phyloP scores from a whole-genome alignment of 64 coral and sea anemone genomes.

The Stichodactyla mertensii region DNA sequence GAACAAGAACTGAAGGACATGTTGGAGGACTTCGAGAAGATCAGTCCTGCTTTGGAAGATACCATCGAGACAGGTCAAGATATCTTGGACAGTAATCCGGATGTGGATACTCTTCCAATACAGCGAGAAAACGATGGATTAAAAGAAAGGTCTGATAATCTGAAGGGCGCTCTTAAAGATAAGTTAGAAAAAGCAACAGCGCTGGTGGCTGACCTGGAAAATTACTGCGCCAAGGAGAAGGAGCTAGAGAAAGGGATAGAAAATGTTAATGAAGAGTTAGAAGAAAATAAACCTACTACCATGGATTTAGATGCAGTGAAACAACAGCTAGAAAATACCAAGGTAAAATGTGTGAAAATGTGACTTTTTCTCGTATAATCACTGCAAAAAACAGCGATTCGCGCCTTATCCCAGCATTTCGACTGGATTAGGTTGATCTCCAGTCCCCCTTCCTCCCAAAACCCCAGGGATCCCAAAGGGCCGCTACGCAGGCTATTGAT shows the following conservation, averaged over 20 bases:
- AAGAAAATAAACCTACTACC: conserved; percentile 54
- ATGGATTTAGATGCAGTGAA: conserved; percentile 71
- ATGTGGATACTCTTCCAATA: conserved; percentile 53
- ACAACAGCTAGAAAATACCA: conserved; percentile 73
- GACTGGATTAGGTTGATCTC: no score
- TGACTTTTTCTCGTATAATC: background rate
- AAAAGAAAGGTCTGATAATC: conserved; percentile 34
- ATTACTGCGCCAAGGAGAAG: conserved; percentile 61
- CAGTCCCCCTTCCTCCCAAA: no score
- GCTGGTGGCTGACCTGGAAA: conserved; percentile 49
- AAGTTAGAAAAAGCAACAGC: conserved; percentile 48
- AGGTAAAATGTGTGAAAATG: conserved; percentile 43
- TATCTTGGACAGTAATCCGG: conserved; percentile 48
- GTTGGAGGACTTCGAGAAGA: conserved; percentile 48
- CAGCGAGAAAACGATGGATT: conserved; percentile 56
- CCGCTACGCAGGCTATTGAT: no score
- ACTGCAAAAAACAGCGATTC: no score
- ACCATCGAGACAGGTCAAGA: conserved; percentile 46
- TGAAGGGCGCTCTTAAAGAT: conserved; percentile 27
- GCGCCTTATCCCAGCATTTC: no score
- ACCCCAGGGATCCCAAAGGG: no score
- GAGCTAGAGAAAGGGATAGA: conserved; percentile 52
- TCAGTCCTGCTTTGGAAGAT: conserved; percentile 48
- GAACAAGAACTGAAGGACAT: conserved; percentile 56
- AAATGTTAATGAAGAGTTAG: conserved; percentile 43